phyloP scores from a whole-genome alignment of 2,113 vertebrate species.

The Lycaon pictus region DNA sequence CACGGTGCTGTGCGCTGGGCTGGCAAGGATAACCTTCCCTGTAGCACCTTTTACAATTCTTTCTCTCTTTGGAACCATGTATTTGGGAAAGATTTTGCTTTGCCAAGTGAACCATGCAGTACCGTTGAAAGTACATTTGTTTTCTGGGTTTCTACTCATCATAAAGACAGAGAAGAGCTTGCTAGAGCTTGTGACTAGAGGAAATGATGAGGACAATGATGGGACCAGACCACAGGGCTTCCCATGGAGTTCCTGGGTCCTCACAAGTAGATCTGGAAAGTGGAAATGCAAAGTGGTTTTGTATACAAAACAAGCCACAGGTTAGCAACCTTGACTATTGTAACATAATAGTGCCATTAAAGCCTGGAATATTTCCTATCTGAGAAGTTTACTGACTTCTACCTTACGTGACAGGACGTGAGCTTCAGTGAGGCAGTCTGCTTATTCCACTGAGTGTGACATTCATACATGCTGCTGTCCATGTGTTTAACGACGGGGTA shows the following conservation, averaged over 20 bases:
- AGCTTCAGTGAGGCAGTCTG: background rate
- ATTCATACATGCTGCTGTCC: fast-evolving
- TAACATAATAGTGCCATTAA: background rate
- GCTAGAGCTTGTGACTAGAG: background rate
- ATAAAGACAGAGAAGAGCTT: background rate
- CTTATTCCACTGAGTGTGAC: background rate
- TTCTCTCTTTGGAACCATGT: background rate
- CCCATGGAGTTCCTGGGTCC: background rate
- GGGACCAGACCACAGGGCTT: background rate
- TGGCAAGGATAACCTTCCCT: background rate
- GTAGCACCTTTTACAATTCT: background rate
- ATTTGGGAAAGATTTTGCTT: background rate
- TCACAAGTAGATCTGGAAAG: background rate
- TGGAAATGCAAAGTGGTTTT: background rate
- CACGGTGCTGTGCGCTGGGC: background rate
- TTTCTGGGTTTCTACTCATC: background rate
- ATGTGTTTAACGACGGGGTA: background rate
- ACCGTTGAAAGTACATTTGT: background rate
- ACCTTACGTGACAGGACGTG: background rate
- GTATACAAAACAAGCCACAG: background rate
- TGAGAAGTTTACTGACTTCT: background rate
- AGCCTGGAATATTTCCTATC: background rate
- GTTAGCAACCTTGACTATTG: background rate
- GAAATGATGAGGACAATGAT: background rate
- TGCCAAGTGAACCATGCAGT: background rate